Conservation (phyloP, 2,888 invertebrate species). For the Andrena bicolor region DNA sequence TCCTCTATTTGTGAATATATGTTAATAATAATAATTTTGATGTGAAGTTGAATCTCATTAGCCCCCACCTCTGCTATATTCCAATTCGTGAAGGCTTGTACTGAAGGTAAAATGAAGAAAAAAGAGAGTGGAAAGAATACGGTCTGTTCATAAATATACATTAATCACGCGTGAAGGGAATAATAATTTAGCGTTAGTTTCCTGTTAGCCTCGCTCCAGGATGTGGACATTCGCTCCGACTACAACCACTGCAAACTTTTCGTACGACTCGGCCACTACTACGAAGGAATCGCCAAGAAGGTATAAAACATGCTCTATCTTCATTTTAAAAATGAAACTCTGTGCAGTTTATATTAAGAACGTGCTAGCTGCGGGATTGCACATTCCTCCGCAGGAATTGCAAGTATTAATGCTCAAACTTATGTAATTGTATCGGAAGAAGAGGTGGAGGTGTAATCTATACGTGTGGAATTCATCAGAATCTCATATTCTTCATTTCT, state of each 20-base stretch:
- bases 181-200: background rate
- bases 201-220: conserved; percentile 3
- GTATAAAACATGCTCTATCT: background rate
- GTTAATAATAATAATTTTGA: background rate
- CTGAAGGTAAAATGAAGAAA: background rate
- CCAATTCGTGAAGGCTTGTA: background rate
- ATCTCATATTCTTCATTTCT: background rate
- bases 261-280: background rate
- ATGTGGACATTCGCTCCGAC: background rate
- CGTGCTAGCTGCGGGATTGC: background rate
- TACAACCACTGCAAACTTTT: background rate
- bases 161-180: background rate
- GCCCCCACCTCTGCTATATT: background rate
- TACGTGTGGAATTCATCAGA: background rate
- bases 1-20: no score
- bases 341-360: background rate
- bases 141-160: background rate
- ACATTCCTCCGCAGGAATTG: background rate
- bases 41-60: background rate
- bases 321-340: background rate
- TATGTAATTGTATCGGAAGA: no score
- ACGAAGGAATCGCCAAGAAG: background rate
- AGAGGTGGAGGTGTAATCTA: no score
- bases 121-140: background rate
- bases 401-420: no score